Base-by-base conservation (phyloP, 1,140 invertebrate genomes). In the Piezodorus guildinii region DNA sequence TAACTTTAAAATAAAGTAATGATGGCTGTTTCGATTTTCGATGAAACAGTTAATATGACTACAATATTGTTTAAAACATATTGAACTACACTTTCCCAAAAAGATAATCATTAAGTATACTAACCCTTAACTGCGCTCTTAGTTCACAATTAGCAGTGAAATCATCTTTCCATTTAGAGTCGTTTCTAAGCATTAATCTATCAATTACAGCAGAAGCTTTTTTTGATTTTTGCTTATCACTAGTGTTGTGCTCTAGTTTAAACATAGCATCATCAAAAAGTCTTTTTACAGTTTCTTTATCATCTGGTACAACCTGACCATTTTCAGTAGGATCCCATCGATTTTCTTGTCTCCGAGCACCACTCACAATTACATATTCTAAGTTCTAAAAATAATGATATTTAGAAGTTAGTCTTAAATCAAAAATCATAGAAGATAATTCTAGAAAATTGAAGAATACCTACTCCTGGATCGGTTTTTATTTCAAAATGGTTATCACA, bases 401-500 rank as follows among this genome's bases (percentile, higher is more conserved):
- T 49, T 10, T 39, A 39, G 8, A n/a, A 3, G 8, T 30, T 4
- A 30, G 8, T 30, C 15, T 19, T n/a, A 46, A 46, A 15, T 21
- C 2, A 49, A 49, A 49, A 21, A 10, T 19, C 12, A 49, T 19
- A n/a, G 8, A n/a, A 49, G 19, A 60, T 60, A 60, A 34, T 17
- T 43, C 19, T 17, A 39, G 3, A 65, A 43, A 19, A 14, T 16
- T 62, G 34, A 16, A 46, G 60, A 51, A 67, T 71, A 79, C 79
- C 81, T 83, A 94, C 91, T 59, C 83, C 90, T 65, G 97, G 97
- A 83, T 99, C 96, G 39, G 96, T 99, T 78, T 97, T 93, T 59
- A 99, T 99, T 77, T 96, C 91, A 81, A 97, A 95, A 77, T 99
- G 88, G 77, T 98, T 99, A 72, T 91, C 87, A 76, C 97, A 99